Evolutionary conservation across 2,888 invertebrate species (phyloP), one percentile per base, ranked within the genome.

Genomic region (Leucophenga maculata): DNA sequence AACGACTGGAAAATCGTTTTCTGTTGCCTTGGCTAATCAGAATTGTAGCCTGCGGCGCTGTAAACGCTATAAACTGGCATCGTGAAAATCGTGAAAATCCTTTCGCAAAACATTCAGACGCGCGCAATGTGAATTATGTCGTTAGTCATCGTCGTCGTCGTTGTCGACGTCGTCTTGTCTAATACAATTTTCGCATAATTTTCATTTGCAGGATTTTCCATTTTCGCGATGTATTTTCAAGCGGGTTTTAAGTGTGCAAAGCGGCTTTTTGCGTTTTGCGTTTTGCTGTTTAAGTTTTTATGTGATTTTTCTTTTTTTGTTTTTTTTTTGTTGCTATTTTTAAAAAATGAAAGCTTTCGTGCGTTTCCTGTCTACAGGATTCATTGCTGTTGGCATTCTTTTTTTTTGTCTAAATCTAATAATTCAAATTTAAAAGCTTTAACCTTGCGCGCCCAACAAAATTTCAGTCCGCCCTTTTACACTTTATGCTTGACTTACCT

Each of bases 1-100:
- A n/a, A 50, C 50, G 44, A 46, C 44, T 62, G 62, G 62, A 46
- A 62, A 62, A 62, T 62, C 22, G 62, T 46, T 62, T 62, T 62
- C 44, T 62, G 62, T 14, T 62, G 62, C 46, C 32, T 62, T 39
- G 39, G 9, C 62, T 62, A 62, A 62, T 46, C 44, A 62, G 46
- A 62, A 62, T 46, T 13, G 13, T 44, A 14, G 46, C 62, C 22
- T 20, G 46, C 62, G 46, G 62, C 62, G 32, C 3, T 62, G 13
- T 50, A 50, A 50, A 50, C 16, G 6, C n/a, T 3, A 46, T 46
- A 18, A 50, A 50, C n/a, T n/a, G n/a, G 16, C 50, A 50, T n/a
- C n/a, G 50, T 8, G 50, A 50, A n/a, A n/a, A n/a, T n/a, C n/a
- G n/a, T n/a, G n/a, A n/a, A n/a, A 50, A 50, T 18, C 50, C 50